Evolutionary conservation across 2,113 vertebrate genomes (phyloP).

Genomic region (Antennarius striatus): DNA sequence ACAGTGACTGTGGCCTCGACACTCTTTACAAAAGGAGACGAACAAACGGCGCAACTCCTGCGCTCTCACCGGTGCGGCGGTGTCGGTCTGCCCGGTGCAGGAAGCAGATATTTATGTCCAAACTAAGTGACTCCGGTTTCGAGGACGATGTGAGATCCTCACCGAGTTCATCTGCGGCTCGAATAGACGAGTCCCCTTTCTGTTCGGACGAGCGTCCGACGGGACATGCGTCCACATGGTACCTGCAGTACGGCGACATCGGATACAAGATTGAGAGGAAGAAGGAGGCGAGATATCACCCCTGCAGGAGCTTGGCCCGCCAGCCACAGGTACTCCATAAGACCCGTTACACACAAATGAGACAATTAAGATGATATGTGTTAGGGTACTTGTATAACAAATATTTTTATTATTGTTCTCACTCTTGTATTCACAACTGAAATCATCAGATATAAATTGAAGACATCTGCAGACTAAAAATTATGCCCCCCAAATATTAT

Average conservation of each 20-base stretch:
- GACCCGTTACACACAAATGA: too few relatives aligned
- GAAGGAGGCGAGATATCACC: slow-evolving; percentile 83
- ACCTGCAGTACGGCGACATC: slow-evolving; percentile 86
- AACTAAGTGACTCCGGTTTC: slow-evolving; percentile 81
- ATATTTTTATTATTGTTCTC: neutral
- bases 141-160: slow-evolving; percentile 76
- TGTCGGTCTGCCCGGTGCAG: slow-evolving; percentile 61
- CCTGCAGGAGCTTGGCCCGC: slow-evolving; percentile 79
- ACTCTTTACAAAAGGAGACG: slow-evolving; percentile 46
- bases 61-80: slow-evolving; percentile 66
- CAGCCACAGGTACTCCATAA: slow-evolving; percentile 87
- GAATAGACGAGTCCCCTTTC: slow-evolving; percentile 4
- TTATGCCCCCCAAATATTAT: too few relatives aligned
- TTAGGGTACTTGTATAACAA: neutral
- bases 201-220: neutral
- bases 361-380: too few relatives aligned
- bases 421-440: too few relatives aligned
- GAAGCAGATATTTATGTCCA: slow-evolving; percentile 75
- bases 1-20: slow-evolving; percentile 6
- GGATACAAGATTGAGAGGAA: slow-evolving; percentile 84
- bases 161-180: slow-evolving; percentile 12
- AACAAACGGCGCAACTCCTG: neutral
- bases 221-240: slow-evolving; percentile 60
- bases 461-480: neutral
- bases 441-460: too few relatives aligned